These are phyloP conservation scores for Ridgeia piscesae DNA, from an alignment of 1,140 invertebrate species.

Conservation along the genomic window DNA sequence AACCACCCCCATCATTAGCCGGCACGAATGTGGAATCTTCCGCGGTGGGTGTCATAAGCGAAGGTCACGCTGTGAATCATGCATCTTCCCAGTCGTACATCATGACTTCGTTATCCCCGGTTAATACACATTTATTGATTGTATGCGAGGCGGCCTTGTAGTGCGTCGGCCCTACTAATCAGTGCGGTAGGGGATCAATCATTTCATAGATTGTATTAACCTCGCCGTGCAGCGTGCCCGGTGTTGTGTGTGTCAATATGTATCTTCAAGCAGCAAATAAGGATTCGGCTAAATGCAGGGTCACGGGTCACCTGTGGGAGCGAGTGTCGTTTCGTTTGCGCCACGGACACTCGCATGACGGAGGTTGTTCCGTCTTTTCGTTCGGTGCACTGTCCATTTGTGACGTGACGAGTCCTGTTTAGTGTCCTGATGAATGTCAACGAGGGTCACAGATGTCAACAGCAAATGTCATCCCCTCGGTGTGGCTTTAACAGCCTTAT, in stretches of 20 bases:
- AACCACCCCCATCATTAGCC: neutral
- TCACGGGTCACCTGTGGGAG: neutral
- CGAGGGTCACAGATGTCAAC: neutral
- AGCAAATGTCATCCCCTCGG: neutral
- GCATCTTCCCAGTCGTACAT: neutral
- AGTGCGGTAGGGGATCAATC: neutral
- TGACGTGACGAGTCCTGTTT: neutral
- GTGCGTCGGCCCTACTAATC: neutral
- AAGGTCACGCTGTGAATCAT: neutral
- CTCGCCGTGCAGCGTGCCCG: neutral
- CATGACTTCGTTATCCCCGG: neutral
- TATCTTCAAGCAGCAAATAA: neutral
- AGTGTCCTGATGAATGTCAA: neutral
- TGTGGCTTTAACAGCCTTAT: neutral
- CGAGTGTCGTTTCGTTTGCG: neutral
- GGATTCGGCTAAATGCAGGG: neutral
- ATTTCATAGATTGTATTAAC: neutral
- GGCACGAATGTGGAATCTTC: neutral
- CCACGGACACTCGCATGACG: too few relatives aligned
- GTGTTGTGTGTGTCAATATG: neutral
- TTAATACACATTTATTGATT: constrained; percentile 7
- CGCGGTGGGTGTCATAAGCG: neutral
- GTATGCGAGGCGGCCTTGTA: neutral
- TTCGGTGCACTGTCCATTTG: neutral
- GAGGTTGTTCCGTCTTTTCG: neutral